phyloP scores from a whole-genome alignment of 1,140 invertebrate species.

The Conus ventricosus region DNA sequence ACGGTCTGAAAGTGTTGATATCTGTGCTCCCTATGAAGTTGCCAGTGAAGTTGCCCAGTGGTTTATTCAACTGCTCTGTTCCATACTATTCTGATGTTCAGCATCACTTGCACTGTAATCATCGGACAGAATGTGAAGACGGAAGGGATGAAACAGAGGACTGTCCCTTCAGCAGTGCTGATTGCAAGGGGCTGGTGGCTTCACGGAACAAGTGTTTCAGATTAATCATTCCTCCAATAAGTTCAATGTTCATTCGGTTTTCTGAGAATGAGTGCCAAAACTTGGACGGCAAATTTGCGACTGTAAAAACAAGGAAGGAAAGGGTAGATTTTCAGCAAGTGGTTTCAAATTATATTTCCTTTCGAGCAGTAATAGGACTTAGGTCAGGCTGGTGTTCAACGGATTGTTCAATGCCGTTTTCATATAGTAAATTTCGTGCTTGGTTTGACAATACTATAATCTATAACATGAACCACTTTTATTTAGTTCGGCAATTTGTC shows the following conservation, averaged over 20 bases:
- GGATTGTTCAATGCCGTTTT: neutral
- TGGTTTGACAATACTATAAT: neutral
- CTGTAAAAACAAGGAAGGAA: neutral
- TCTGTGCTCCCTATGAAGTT: no score
- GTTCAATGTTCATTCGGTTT: no score
- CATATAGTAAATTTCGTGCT: neutral
- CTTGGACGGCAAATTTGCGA: neutral
- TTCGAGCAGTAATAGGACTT: neutral
- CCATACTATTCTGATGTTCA: neutral
- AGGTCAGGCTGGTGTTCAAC: no score
- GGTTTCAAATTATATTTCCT: neutral
- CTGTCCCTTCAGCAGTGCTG: slow-evolving; percentile 1
- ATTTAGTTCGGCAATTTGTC: neutral
- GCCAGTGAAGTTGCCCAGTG: neutral
- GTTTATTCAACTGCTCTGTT: neutral
- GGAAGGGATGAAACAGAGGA: neutral
- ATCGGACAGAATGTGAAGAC: neutral
- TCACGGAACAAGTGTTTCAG: no score
- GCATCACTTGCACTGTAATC: neutral
- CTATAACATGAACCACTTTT: neutral
- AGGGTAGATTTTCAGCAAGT: neutral
- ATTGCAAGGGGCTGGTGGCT: neutral
- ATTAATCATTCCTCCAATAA: no score
- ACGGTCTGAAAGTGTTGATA: no score
- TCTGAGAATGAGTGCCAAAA: neutral